These are phyloP conservation scores for Brachypteracias leptosomus DNA, from an alignment of 2,113 vertebrate species.

Conservation along the genomic window DNA sequence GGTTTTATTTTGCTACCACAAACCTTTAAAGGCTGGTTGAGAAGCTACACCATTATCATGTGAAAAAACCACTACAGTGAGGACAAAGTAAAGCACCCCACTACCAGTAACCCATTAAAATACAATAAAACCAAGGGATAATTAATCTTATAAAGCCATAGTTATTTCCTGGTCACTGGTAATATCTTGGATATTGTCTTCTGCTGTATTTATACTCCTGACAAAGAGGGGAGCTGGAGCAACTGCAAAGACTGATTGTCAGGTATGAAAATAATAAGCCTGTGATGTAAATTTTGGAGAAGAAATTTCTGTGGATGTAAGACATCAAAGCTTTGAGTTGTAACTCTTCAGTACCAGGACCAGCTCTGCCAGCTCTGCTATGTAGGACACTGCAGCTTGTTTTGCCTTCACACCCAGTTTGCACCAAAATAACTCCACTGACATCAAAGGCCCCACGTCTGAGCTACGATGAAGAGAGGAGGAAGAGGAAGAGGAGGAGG, in stretches of 20 bases:
- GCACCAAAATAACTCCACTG: conserved; percentile 19
- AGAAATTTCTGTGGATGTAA: neutral
- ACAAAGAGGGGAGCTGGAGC: neutral
- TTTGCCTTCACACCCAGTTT: neutral
- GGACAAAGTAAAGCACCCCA: neutral
- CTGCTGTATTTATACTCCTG: neutral
- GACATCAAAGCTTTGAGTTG: neutral
- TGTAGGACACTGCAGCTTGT: neutral
- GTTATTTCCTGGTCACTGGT: neutral
- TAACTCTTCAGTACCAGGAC: neutral
- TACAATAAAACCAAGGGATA: neutral
- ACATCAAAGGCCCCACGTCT: neutral
- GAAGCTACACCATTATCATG: neutral
- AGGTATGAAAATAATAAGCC: neutral
- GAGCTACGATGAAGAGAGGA: neutral
- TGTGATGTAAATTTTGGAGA: conserved; percentile 7
- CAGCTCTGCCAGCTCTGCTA: neutral
- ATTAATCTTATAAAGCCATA: neutral
- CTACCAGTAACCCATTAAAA: neutral
- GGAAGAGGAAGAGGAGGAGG: neutral
- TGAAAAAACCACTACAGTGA: neutral
- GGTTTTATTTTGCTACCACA: neutral
- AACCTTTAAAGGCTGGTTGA: neutral
- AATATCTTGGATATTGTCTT: neutral
- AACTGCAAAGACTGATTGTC: neutral